Base-by-base conservation (phyloP, 2,797 vertebrate species). In the Nyctibius grandis region DNA sequence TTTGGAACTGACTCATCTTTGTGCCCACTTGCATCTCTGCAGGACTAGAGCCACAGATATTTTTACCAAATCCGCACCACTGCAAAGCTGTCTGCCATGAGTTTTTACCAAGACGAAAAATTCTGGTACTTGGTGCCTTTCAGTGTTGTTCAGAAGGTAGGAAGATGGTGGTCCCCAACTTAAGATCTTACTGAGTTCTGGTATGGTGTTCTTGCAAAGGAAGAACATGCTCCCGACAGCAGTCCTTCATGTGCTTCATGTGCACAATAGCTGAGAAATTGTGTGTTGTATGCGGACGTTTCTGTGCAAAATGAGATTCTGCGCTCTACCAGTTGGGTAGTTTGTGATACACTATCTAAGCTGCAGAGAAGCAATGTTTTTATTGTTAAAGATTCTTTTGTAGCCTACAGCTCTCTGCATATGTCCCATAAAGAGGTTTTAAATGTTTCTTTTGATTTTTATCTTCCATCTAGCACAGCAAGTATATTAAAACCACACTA, bases 261-360 rank as follows among this genome's bases (percentile, higher is more conserved):
- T 13, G 22, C 19, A 19, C 25, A 23, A 3, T 45, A 68, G 48
- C 64, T 25, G 54, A 51, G 60, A 64, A 68, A 28, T 51, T 54
- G 42, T 1, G 0, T 19, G 5, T 70, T 59, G 26, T 54, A 11
- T 18, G 42, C 0, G 1, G 19, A 5, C 25, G 12, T 61, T 87
- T 47, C 67, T 19, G 0, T 50, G n/a, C 25, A 47, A 76, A 82
- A 47, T 76, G 36, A 69, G 19, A n/a, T 60, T 31, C 50, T 59
- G 44, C 0, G 0, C 36, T n/a, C 12, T 61, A 67, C 42, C 14
- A 3, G 4, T 38, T 29, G 26, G 12, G n/a, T 70, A 63, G 53
- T 67, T 70, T 25, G 40, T 42, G 25, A 25, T 69, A 31, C 5
- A 1, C 51, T 20, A 6, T 31, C 42, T 19, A 8, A 70, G 15